Conservation (phyloP, 2,113 vertebrate species). For the Oreochromis aureus region DNA sequence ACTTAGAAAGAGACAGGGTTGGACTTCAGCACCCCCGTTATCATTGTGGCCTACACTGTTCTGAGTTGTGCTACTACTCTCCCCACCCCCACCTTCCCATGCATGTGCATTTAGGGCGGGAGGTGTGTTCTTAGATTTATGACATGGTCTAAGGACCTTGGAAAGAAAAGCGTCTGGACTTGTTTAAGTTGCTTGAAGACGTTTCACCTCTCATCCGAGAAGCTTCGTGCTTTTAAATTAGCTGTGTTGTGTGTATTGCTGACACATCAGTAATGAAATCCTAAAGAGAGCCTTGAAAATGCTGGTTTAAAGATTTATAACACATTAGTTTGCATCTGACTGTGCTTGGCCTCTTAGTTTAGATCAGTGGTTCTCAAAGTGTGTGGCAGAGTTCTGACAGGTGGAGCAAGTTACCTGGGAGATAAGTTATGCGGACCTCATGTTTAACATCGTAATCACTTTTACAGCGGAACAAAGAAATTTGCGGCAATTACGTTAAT, state of each 20-base stretch:
- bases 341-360: not conserved
- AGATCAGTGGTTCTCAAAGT: not conserved
- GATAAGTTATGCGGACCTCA: not conserved
- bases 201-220: not conserved
- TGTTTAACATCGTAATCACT: not conserved
- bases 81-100: not conserved
- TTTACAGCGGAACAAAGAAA: not conserved
- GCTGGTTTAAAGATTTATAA: not conserved
- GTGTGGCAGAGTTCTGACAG: not conserved
- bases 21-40: not conserved
- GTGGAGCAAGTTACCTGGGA: not conserved
- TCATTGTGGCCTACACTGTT: not conserved
- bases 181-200: not conserved
- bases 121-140: not conserved
- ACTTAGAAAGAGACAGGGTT: not conserved
- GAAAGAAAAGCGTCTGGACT: not conserved
- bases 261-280: not conserved
- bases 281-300: not conserved
- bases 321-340: not conserved
- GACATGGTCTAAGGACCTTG: not conserved
- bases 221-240: not conserved
- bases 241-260: too few relatives aligned
- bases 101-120: fast-evolving
- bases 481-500: fast-evolving
- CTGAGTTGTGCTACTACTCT: not conserved